Evolutionary conservation across 2,113 vertebrate species (phyloP).

Genomic region (Oreamnos americanus): DNA sequence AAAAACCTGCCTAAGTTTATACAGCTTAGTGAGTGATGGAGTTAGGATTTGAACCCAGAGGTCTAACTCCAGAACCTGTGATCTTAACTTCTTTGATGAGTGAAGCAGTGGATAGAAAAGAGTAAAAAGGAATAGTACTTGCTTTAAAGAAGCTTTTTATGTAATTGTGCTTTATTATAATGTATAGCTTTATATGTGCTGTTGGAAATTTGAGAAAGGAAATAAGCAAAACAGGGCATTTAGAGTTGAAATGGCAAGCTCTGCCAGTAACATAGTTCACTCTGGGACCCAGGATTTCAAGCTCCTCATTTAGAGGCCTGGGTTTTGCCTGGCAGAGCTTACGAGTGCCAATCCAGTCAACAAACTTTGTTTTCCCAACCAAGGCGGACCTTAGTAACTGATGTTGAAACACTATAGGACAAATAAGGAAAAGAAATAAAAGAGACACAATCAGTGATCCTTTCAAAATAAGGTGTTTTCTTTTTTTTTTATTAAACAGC

Average conservation of each 20-base stretch:
- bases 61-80: neutral
- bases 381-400: neutral
- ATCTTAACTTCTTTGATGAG: constrained; percentile 19
- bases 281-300: neutral
- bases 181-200: neutral
- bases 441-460: neutral
- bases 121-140: neutral
- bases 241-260: neutral
- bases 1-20: constrained; percentile 1
- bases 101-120: neutral
- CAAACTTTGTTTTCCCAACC: neutral
- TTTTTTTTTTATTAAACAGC: neutral
- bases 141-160: constrained; percentile 24
- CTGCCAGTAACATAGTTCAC: neutral
- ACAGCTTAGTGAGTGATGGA: neutral
- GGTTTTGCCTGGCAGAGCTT: neutral
- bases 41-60: neutral
- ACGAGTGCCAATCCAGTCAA: neutral
- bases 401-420: constrained; percentile 25
- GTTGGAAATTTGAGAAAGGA: constrained; percentile 6
- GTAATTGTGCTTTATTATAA: neutral
- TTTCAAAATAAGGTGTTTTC: constrained; percentile 41
- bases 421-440: constrained; percentile 54
- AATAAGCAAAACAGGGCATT: neutral
- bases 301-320: neutral